Percentiles rank a stretch among this genome's conserved stretches.
Conservation (phyloP, 2,113 vertebrate genomes). For the Nansenia antarctica region DNA sequence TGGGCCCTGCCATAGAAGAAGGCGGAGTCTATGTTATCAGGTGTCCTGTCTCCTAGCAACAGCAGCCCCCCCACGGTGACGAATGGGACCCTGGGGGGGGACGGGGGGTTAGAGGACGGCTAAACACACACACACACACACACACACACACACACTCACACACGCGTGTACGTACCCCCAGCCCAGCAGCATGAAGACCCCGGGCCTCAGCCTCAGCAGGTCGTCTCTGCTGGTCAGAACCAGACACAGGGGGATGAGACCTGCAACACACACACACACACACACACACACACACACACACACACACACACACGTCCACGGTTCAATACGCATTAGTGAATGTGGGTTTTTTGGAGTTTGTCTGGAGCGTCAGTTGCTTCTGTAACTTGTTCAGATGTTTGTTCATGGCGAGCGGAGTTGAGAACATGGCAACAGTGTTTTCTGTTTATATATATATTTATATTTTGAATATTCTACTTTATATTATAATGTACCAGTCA, state of each 20-base stretch:
- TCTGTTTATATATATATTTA: too few species aligned
- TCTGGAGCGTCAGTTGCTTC: too few species aligned
- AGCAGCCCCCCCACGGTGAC: constrained; percentile 86
- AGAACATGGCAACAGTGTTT: too few species aligned
- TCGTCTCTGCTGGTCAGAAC: constrained; percentile 87
- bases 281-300: background rate
- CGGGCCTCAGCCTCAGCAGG: constrained; percentile 82
- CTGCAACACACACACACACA: constrained; percentile 60
- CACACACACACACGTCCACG: background rate
- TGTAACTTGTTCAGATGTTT: too few species aligned
- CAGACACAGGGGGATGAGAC: constrained; percentile 89
- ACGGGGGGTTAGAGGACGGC: background rate
- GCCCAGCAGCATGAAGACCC: constrained; percentile 85
- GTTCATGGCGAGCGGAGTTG: too few species aligned
- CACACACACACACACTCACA: background rate
- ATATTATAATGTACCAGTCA: too few species aligned
- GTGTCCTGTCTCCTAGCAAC: constrained; percentile 76
- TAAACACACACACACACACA: background rate
- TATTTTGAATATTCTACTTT: too few species aligned
- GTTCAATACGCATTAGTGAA: too few species aligned
- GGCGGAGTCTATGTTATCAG: constrained; percentile 84
- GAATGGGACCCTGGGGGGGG: constrained; percentile 82
- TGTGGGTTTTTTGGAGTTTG: too few species aligned
- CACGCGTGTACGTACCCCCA: constrained; percentile 86
- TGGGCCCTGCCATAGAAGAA: constrained; percentile 95